These are phyloP conservation scores for Araneus ventricosus DNA, from an alignment of 1,140 invertebrate genomes.

Conservation along the genomic window DNA sequence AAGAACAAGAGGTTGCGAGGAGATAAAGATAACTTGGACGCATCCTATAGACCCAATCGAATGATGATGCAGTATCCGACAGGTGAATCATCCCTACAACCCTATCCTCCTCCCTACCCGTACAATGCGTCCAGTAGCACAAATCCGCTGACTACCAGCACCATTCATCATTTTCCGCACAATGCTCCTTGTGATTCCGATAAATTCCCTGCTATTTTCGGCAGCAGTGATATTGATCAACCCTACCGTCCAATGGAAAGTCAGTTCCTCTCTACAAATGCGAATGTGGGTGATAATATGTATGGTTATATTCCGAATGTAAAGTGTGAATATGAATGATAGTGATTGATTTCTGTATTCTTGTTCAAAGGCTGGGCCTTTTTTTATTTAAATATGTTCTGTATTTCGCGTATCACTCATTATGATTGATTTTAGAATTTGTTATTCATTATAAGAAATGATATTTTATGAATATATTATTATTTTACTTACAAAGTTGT, in stretches of 20 bases:
- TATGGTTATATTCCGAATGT: background rate
- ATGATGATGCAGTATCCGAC: background rate
- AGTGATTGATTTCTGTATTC: background rate
- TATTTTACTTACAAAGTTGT: background rate
- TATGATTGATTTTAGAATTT: background rate
- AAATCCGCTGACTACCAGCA: background rate
- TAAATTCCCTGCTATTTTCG: background rate
- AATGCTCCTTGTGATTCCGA: background rate
- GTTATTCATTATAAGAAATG: background rate
- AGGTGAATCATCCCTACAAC: background rate
- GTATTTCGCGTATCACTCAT: background rate
- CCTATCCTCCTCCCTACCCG: background rate
- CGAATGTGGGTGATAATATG: conserved; percentile 11
- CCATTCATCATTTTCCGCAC: conserved; percentile 55
- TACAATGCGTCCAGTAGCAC: background rate
- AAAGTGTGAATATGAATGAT: conserved; percentile 7
- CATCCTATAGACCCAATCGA: background rate
- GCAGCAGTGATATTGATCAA: background rate
- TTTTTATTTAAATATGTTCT: background rate
- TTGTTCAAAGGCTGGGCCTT: conserved; percentile 52
- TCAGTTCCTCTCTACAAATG: conserved; percentile 27
- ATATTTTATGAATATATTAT: background rate
- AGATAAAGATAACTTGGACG: conserved; percentile 76
- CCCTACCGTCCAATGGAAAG: conserved; percentile 22
- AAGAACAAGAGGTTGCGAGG: conserved; percentile 81